A percentile compares a stretch with the other conserved stretches of the same genome.
These are phyloP conservation scores for Venusia cambrica DNA, from an alignment of 2,888 invertebrate species.

Conservation along the genomic window DNA sequence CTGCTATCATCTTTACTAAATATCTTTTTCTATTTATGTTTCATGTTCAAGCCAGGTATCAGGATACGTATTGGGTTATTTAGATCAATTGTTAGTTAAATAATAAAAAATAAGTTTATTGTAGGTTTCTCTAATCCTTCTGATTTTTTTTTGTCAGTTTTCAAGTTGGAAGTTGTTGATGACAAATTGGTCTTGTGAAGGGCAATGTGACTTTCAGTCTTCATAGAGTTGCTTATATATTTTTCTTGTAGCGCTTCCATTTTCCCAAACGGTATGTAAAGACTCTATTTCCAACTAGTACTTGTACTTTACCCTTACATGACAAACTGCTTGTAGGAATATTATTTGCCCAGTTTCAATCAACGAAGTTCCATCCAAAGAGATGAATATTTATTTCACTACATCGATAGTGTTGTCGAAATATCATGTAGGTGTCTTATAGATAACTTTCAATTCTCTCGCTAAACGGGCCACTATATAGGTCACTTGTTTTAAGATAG, in stretches of 20 bases:
- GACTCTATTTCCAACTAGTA: constrained; percentile 3
- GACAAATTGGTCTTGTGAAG: constrained; percentile 8
- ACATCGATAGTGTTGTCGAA: constrained; percentile 13
- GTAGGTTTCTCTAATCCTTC: too few species aligned
- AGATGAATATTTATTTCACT: constrained; percentile 10
- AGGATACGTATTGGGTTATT: too few species aligned
- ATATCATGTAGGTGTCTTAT: constrained; percentile 12
- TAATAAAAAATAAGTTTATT: too few species aligned
- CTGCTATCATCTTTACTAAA: too few species aligned
- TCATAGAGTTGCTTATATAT: not conserved
- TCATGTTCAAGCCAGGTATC: too few species aligned
- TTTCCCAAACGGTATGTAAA: not conserved
- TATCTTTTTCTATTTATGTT: too few species aligned
- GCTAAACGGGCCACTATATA: constrained; percentile 10
- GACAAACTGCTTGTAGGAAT: constrained; percentile 10
- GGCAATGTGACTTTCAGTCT: constrained; percentile 4
- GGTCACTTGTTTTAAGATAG: constrained; percentile 19
- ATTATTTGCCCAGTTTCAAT: constrained; percentile 18
- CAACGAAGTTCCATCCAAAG: constrained; percentile 18
- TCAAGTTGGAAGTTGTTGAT: constrained; percentile 18
- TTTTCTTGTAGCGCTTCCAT: not conserved
- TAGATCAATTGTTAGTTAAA: too few species aligned
- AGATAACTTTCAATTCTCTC: constrained; percentile 12
- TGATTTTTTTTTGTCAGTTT: not conserved
- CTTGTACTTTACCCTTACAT: not conserved